Base-by-base conservation (phyloP, 2,797 vertebrate genomes). In the Meda fulgida region DNA sequence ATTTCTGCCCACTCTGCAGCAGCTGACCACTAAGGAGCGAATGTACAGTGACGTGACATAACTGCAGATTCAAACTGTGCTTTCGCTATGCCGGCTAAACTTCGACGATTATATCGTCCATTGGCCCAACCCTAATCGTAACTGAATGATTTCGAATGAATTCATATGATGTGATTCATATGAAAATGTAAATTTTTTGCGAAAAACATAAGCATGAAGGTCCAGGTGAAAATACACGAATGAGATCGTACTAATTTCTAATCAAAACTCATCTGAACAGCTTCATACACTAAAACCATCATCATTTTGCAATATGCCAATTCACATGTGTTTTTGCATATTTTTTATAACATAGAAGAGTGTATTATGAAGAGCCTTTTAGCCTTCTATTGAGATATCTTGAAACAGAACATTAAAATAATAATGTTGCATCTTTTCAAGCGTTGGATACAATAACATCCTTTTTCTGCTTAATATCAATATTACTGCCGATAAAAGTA, bases 271-370 rank as follows among this genome's bases (percentile, higher is more conserved):
- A 55, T 55, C 13, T 65, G 26, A 7, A 21, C 7, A 4, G 65
- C 16, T 36, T 67, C 31, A 19, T 7, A 67, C 31, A 10, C 7
- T 9, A 67, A 29, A 4, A 18, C 16, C 18, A 18, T 21, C 18
- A 67, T 21, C 3, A 2, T 67, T 67, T 21, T n/a, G 31, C 3
- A 3, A 36, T 9, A 67, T 70, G 19, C 9, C 23, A 34, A 19
- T 29, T 34, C 18, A 21, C 2, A 8, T 48, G 11, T 2, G 7
- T 46, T 72, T 29, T 3, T n/a, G 7, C 7, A 26, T 9, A 82
- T 84, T 80, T 79, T 40, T 40, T 36, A 77, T 70, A 71, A 84
- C 80, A 85, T 40, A 60, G 16, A 26, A 23, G 60, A 46, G 53
- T 73, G 11, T 14, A 48, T 58, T 71, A 36, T 26, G 55, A 53